phyloP scores from a whole-genome alignment of 2,797 vertebrate genomes.

The Hydrophis major region DNA sequence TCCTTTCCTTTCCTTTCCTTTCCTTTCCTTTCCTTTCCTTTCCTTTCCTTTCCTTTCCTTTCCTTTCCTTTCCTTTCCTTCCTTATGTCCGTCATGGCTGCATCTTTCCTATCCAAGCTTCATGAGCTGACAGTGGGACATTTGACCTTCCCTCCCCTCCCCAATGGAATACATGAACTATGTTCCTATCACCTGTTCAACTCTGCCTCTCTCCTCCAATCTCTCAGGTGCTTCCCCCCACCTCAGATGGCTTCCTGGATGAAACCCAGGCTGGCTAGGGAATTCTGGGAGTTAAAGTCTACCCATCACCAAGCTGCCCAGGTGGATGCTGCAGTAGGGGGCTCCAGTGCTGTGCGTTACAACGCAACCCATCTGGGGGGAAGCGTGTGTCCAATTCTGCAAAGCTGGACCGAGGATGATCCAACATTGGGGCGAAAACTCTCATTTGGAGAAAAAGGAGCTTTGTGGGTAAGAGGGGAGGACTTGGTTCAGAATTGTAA shows the following conservation, averaged over 20 bases:
- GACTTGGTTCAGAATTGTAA: not conserved
- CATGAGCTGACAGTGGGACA: too few species aligned
- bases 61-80: too few species aligned
- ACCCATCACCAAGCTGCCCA: not conserved
- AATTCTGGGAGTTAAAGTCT: not conserved
- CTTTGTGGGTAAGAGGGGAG: not conserved
- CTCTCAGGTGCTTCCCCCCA: not conserved
- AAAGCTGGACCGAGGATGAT: not conserved
- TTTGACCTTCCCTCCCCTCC: not conserved
- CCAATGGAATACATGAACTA: not conserved
- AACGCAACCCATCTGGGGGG: not conserved
- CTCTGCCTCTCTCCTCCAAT: not conserved
- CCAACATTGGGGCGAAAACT: too few species aligned
- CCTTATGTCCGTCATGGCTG: too few species aligned
- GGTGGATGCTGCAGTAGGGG: rapidly evolving
- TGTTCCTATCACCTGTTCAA: not conserved
- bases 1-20: too few species aligned
- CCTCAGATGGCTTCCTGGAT: not conserved
- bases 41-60: too few species aligned
- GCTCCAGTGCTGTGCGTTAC: not conserved
- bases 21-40: too few species aligned
- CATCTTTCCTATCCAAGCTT: too few species aligned
- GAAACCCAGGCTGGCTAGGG: not conserved
- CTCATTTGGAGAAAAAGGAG: not conserved
- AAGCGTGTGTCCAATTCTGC: not conserved